A percentile compares a stretch with the other conserved stretches of the same genome.
phyloP scores from a whole-genome alignment of 2,888 invertebrate genomes.

The Baccha elongata region DNA sequence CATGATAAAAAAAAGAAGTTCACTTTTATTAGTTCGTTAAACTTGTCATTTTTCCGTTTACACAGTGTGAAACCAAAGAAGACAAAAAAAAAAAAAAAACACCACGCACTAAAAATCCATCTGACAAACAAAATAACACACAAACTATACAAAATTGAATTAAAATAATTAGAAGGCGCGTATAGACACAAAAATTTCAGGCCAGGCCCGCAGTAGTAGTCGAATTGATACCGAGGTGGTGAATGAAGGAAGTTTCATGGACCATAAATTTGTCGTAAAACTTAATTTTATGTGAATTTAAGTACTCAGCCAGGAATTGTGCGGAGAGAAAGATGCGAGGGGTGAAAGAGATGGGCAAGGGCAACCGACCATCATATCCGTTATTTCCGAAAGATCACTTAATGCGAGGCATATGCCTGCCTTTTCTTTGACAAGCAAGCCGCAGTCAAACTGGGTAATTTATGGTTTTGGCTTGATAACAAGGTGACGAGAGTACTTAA shows the following conservation, averaged over 20 bases:
- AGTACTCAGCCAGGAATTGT: constrained; percentile 42
- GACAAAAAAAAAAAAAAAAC: constrained; percentile 10
- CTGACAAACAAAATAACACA: constrained; percentile 32
- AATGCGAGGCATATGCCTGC: constrained; percentile 31
- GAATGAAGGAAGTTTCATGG: constrained; percentile 53
- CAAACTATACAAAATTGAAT: constrained; percentile 23
- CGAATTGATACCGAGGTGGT: constrained; percentile 14
- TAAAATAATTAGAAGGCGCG: constrained; percentile 38
- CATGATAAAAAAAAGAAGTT: constrained; percentile 20
- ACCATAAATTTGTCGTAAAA: constrained; percentile 68
- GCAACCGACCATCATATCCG: constrained; percentile 30
- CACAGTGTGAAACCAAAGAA: constrained; percentile 22
- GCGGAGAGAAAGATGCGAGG: neutral
- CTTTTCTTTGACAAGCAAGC: constrained; percentile 13
- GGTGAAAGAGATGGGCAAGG: constrained; percentile 4
- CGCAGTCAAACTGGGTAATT: constrained; percentile 23
- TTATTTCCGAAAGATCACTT: constrained; percentile 12
- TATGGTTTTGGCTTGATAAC: constrained; percentile 30
- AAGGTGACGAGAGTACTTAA: constrained; percentile 47
- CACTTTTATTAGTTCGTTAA: constrained; percentile 64
- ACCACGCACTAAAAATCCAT: constrained; percentile 9
- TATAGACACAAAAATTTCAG: neutral
- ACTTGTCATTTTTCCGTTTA: constrained; percentile 55
- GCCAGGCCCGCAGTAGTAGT: neutral
- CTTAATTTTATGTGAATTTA: constrained; percentile 64